Evolutionary conservation across 2,113 vertebrate genomes (phyloP).

Genomic region (Festucalex cinctus): DNA sequence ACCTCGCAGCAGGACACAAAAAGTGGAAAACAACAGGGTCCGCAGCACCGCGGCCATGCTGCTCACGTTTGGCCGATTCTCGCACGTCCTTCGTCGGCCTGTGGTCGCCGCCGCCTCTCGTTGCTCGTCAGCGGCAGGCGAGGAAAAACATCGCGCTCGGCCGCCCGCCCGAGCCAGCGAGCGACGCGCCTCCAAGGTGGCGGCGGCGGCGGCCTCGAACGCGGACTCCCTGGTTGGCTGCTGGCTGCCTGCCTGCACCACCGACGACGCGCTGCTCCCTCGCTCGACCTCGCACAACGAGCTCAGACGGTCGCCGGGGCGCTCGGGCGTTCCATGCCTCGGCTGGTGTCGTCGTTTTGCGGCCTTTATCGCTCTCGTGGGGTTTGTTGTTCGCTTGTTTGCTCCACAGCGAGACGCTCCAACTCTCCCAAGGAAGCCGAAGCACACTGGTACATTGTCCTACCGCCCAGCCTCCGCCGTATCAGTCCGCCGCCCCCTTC

Average conservation of each 20-base stretch:
- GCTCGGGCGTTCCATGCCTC: neutral
- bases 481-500: conserved; percentile 67
- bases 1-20: conserved; percentile 84
- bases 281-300: neutral
- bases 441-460: conserved; percentile 61
- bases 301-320: neutral
- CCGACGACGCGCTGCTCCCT: neutral
- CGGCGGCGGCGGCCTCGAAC: neutral
- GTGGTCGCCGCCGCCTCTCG: conserved; percentile 32
- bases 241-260: too few species aligned
- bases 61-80: conserved; percentile 47
- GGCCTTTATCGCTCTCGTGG: neutral
- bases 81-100: conserved; percentile 63
- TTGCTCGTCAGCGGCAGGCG: neutral
- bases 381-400: neutral
- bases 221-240: neutral
- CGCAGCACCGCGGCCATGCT: conserved; percentile 88
- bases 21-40: conserved; percentile 82
- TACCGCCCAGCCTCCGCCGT: conserved; percentile 63
- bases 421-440: conserved; percentile 22
- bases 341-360: neutral
- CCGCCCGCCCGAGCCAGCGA: too few species aligned
- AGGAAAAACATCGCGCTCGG: neutral
- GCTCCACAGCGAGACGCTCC: conserved; percentile 23
- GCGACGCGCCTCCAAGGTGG: too few species aligned